Percentiles rank a stretch among this genome's conserved stretches.
These are phyloP conservation scores for Collichthys lucidus DNA, from an alignment of 2,113 vertebrate genomes.

Conservation along the genomic window DNA sequence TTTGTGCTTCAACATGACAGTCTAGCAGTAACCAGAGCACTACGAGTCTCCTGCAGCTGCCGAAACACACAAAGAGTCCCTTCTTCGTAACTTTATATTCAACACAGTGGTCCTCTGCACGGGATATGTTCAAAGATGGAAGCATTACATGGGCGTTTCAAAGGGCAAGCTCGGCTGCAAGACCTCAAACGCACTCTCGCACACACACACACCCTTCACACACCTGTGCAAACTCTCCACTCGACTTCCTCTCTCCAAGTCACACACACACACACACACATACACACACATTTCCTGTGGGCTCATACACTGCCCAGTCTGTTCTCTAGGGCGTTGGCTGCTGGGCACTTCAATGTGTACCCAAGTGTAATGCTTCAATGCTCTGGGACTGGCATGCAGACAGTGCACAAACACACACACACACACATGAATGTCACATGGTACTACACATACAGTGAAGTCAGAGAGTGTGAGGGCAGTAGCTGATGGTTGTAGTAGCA, in stretches of 20 bases:
- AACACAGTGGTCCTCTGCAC: constrained; percentile 42
- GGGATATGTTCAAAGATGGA: constrained; percentile 59
- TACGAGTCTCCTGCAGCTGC: constrained; percentile 46
- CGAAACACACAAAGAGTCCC: constrained; percentile 52
- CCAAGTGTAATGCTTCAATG: constrained; percentile 52
- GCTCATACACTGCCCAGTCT: constrained; percentile 71
- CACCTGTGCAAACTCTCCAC: constrained; percentile 80
- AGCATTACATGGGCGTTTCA: constrained; percentile 37
- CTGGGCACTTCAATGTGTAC: constrained; percentile 68
- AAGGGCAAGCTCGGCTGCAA: constrained; percentile 30
- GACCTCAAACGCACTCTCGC: constrained; percentile 49
- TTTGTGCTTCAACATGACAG: constrained; percentile 44
- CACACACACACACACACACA: constrained; percentile 39
- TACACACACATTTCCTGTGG: constrained; percentile 62
- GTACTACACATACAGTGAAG: not conserved
- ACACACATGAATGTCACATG: constrained; percentile 16
- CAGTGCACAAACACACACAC: constrained; percentile 39
- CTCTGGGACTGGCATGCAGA: constrained; percentile 57
- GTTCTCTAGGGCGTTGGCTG: constrained; percentile 74
- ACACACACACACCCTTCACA: constrained; percentile 49
- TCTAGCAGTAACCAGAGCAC: constrained; percentile 36
- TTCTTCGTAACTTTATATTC: constrained; percentile 55
- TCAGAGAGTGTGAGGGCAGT: not conserved
- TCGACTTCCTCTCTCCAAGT: constrained; percentile 57
- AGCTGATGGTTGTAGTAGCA: not conserved